These are phyloP conservation scores for Eledone cirrhosa DNA, from an alignment of 2,888 invertebrate genomes.

Conservation along the genomic window DNA sequence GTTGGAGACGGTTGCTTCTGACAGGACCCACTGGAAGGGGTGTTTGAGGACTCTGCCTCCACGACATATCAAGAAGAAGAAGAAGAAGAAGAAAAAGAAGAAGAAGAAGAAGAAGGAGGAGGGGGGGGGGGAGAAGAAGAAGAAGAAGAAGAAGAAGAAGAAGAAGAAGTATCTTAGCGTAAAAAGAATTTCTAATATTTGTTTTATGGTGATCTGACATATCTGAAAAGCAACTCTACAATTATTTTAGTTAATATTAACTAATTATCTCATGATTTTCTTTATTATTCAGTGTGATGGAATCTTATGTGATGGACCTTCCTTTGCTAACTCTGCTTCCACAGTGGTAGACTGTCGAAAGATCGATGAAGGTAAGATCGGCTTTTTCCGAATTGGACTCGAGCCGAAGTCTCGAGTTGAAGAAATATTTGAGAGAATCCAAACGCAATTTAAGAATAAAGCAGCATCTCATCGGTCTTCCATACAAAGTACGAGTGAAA, in stretches of 20 bases:
- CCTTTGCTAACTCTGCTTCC: slow-evolving; percentile 49
- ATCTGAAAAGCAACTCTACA: too few relatives aligned
- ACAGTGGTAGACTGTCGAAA: slow-evolving; percentile 51
- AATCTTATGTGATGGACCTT: slow-evolving; percentile 48
- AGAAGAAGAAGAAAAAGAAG: too few relatives aligned
- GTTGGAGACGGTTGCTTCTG: too few relatives aligned
- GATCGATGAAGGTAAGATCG: slow-evolving; percentile 43
- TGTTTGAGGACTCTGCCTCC: too few relatives aligned
- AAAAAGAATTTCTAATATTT: too few relatives aligned
- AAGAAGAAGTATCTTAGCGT: neutral
- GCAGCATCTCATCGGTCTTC: neutral
- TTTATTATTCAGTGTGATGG: slow-evolving; percentile 44
- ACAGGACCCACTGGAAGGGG: too few relatives aligned
- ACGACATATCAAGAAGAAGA: too few relatives aligned
- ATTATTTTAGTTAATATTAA: too few relatives aligned
- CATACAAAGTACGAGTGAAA: slow-evolving; percentile 6
- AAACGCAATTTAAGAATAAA: slow-evolving; percentile 28
- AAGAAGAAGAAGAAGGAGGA: slow-evolving; percentile 13
- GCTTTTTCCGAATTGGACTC: slow-evolving; percentile 50
- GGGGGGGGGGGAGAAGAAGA: neutral
- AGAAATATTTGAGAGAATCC: slow-evolving; percentile 43
- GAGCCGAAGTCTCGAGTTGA: slow-evolving; percentile 46
- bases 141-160: neutral
- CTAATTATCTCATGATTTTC: neutral
- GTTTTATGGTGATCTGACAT: too few relatives aligned